phyloP scores from a whole-genome alignment of 2,113 vertebrate species.

The Scortum barcoo region DNA sequence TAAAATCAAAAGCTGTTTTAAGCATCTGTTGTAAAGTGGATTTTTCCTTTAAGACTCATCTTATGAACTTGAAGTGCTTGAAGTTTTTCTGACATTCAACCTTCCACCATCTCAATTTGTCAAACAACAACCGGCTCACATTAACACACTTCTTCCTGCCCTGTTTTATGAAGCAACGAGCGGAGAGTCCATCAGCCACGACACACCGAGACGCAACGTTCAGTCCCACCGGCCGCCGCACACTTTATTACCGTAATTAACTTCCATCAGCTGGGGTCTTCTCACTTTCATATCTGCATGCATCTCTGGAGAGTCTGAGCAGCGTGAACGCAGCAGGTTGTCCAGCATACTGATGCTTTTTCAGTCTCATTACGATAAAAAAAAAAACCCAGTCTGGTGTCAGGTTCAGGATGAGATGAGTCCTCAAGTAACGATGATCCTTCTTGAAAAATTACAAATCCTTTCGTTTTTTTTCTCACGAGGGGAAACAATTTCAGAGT shows the following conservation, averaged over 20 bases:
- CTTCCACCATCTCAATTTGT: not conserved
- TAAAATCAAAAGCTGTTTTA: not conserved
- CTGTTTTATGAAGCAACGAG: conserved; percentile 17
- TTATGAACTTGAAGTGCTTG: not conserved
- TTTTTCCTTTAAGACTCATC: not conserved
- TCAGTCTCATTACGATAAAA: conserved; percentile 15
- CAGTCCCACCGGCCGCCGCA: conserved; percentile 46
- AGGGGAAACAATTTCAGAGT: not conserved
- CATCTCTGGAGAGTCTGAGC: conserved; percentile 68
- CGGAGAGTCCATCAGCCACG: conserved; percentile 28
- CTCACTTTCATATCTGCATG: conserved; percentile 71
- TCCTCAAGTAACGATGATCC: conserved; percentile 5
- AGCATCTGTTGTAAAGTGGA: not conserved
- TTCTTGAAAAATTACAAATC: not conserved
- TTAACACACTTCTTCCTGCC: not conserved
- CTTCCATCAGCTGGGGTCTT: conserved; percentile 59
- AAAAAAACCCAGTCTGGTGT: conserved; percentile 10
- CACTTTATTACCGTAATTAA: conserved; percentile 78
- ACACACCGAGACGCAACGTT: conserved; percentile 5
- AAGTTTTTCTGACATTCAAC: not conserved
- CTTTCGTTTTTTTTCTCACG: not conserved
- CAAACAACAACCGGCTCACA: not conserved
- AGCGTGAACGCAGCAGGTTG: conserved; percentile 30
- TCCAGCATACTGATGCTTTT: conserved; percentile 30
- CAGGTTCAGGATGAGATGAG: conserved; percentile 12